Evolutionary conservation across 2,888 invertebrate species (phyloP), one percentile per base, ranked within the genome.

Genomic region (Incurvaria masculella): DNA sequence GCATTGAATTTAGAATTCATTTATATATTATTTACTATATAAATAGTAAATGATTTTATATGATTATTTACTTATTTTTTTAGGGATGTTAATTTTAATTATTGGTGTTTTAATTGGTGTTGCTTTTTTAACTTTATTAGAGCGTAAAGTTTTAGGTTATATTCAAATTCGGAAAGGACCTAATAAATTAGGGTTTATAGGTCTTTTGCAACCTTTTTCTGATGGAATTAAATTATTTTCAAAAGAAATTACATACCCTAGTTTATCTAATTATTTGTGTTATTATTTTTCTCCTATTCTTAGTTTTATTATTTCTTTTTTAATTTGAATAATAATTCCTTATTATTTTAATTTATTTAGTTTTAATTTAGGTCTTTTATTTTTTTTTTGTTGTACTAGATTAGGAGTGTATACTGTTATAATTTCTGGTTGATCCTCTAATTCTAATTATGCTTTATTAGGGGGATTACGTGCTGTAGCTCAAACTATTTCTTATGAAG

Each of bases 161-260:
- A 81, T 87, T 74, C 87, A 89, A 68, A 72, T 84, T 72, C 88
- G 88, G 17, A 86, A 86, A 59, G 88, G 88, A 0, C 88, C 88
- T 19, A 88, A 87, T 82, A 88, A 87, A 58, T 81, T 87, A 2
- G 82, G 84, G 0, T 59, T 83, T 56, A 59, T 78, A 27, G 87
- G 87, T 0, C 59, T 88, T 62, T 67, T 83, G 51, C 88, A 89
- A 53, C 86, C 88, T 64, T 84, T 89, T 81, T 79, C 81, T 44
- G 88, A 88, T 82, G 88, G 83, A 26, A 73, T 88, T 71, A 89
- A 85, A 61, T 80, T 89, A 69, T 86, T 89, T 81, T 72, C 70
- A 57, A 89, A 88, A 51, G 85, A 86, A 61, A 75, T 79, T 64
- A 74, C 66, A 66, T 79, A 72, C 66, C 81, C 82, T 56, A 63